phyloP scores from a whole-genome alignment of 2,888 invertebrate species.

The Tanytarsus gracilentus region DNA sequence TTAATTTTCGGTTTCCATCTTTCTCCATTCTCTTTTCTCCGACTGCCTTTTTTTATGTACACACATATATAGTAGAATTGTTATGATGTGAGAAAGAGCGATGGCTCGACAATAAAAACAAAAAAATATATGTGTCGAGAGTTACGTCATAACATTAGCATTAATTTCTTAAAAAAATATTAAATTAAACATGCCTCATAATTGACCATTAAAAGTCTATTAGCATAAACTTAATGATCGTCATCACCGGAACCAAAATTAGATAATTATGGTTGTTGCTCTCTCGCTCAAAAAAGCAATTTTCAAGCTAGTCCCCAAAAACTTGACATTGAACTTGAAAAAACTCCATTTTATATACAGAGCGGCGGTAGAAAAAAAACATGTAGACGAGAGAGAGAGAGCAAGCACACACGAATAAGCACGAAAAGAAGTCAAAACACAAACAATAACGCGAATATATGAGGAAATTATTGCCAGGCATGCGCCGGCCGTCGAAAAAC shows the following conservation, averaged over 20 bases:
- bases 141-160: slow-evolving; percentile 5
- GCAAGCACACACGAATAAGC: not conserved
- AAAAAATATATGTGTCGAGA: slow-evolving; percentile 4
- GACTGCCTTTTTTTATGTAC: not conserved
- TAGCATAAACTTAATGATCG: no score
- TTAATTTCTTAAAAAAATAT: no score
- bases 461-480: no score
- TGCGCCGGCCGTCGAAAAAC: no score
- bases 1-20: slow-evolving; percentile 7
- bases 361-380: slow-evolving; percentile 2
- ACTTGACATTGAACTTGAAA: slow-evolving; percentile 9
- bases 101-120: not conserved
- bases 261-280: no score
- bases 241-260: no score
- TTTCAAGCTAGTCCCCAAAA: not conserved
- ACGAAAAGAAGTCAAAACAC: not conserved
- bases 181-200: no score
- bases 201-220: no score
- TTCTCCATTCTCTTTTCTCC: not conserved
- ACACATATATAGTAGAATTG: no score
- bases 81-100: no score
- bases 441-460: no score
- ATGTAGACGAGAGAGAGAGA: not conserved
- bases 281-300: no score
- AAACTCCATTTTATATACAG: slow-evolving; percentile 11